phyloP scores from a whole-genome alignment of 2,888 invertebrate species.

The Drosophila tripunctata region DNA sequence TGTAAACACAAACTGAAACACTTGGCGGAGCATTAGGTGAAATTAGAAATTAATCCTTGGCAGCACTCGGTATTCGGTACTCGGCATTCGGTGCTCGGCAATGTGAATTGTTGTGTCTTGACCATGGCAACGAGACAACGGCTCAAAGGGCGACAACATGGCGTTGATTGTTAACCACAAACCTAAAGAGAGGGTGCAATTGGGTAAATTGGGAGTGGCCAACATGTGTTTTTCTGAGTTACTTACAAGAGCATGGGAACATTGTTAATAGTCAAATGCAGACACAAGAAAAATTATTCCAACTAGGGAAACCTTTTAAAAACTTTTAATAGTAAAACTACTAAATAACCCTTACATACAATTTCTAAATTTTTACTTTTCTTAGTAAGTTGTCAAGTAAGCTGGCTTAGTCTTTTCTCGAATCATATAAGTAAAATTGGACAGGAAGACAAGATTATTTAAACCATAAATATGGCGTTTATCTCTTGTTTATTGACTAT shows the following conservation, averaged over 20 bases:
- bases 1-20: constrained; percentile 66
- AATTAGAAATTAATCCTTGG: constrained; percentile 81
- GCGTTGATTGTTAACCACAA: constrained; percentile 1
- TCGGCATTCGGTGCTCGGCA: background rate
- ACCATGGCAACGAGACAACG: constrained; percentile 45
- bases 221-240: constrained; percentile 1
- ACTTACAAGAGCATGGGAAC: background rate
- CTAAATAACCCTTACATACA: too few relatives aligned
- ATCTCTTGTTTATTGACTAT: too few relatives aligned
- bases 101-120: constrained; percentile 41
- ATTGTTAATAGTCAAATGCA: too few relatives aligned
- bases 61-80: constrained; percentile 22
- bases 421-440: too few relatives aligned
- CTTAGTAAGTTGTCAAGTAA: too few relatives aligned
- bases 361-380: too few relatives aligned
- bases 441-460: too few relatives aligned
- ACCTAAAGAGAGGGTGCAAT: constrained; percentile 10
- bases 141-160: constrained; percentile 24
- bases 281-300: too few relatives aligned
- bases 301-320: too few relatives aligned
- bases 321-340: too few relatives aligned
- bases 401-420: too few relatives aligned
- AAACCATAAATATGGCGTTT: too few relatives aligned
- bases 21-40: constrained; percentile 67
- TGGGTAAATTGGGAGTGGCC: constrained; percentile 14